phyloP scores from a whole-genome alignment of 2,797 vertebrate genomes.

The Macroramphosus scolopax region DNA sequence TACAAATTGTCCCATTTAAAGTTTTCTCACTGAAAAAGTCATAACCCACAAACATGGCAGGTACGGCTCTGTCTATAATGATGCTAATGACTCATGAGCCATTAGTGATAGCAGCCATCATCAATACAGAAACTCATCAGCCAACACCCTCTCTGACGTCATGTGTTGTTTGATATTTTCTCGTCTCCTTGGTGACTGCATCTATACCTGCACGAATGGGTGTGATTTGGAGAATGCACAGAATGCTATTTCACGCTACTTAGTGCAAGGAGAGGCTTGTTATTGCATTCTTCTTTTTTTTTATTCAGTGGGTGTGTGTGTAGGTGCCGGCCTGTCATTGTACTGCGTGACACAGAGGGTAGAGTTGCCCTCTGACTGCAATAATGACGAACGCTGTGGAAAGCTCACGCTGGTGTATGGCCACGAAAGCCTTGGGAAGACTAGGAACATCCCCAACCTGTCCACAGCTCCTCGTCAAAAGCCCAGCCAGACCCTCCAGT shows the following conservation, averaged over 20 bases:
- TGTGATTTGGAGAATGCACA: conserved; percentile 55
- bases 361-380: conserved; percentile 22
- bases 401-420: conserved; percentile 38
- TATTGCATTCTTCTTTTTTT: conserved; percentile 54
- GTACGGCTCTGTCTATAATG: conserved; percentile 30
- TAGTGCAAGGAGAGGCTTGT: conserved; percentile 52
- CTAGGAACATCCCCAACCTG: conserved; percentile 51
- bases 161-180: conserved; percentile 54
- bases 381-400: conserved; percentile 28
- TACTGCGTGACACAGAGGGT: conserved; percentile 32
- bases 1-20: too few species aligned
- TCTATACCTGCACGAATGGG: conserved; percentile 35
- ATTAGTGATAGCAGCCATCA: conserved; percentile 14
- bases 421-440: conserved; percentile 40
- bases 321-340: conserved; percentile 39
- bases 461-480: conserved; percentile 41
- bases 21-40: conserved; percentile 33
- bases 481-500: conserved; percentile 27
- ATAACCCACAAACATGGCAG: conserved; percentile 31
- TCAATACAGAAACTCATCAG: conserved; percentile 23
- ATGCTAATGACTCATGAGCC: conserved; percentile 29
- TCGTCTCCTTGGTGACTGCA: conserved; percentile 60
- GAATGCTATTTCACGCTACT: conserved; percentile 48
- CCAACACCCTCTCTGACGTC: conserved; percentile 53
- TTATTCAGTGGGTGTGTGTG: conserved; percentile 55